Evolutionary conservation across 30 jellyfish, hydroid and myxozoan genomes (phyloP).

Genomic region (Mastigias papua): DNA sequence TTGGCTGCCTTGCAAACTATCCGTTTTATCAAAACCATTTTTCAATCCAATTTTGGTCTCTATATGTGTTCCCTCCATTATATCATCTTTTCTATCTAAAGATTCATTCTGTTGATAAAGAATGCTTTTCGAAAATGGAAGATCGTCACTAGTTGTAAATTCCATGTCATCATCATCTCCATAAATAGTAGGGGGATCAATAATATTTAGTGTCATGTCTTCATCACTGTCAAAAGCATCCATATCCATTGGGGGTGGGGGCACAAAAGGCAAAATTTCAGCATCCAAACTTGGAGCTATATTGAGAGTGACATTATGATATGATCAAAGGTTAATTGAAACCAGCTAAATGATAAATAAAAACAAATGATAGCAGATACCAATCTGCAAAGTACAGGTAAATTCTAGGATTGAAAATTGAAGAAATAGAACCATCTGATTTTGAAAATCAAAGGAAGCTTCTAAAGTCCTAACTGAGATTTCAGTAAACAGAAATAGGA

Average conservation of each 20-base stretch:
- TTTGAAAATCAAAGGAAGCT: neutral
- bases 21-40: constrained; percentile 20
- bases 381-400: neutral
- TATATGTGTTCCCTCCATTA: neutral
- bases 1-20: neutral
- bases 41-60: neutral
- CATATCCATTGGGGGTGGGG: constrained; percentile 69
- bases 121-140: neutral
- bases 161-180: constrained; percentile 34
- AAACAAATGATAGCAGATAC: neutral
- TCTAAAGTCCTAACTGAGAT: no score
- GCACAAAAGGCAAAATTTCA: constrained; percentile 62
- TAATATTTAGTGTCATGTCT: constrained; percentile 29
- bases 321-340: neutral
- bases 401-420: neutral
- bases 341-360: neutral
- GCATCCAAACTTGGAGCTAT: constrained; percentile 35
- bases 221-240: constrained; percentile 49
- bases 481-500: no score
- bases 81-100: neutral
- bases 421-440: neutral
- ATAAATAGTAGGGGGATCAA: constrained; percentile 68
- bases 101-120: neutral
- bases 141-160: neutral
- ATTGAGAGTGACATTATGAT: neutral